A percentile compares a stretch with the other conserved stretches of the same genome.
Conservation (phyloP, 2,888 invertebrate genomes). For the Polydrusus pterygomalis region DNA sequence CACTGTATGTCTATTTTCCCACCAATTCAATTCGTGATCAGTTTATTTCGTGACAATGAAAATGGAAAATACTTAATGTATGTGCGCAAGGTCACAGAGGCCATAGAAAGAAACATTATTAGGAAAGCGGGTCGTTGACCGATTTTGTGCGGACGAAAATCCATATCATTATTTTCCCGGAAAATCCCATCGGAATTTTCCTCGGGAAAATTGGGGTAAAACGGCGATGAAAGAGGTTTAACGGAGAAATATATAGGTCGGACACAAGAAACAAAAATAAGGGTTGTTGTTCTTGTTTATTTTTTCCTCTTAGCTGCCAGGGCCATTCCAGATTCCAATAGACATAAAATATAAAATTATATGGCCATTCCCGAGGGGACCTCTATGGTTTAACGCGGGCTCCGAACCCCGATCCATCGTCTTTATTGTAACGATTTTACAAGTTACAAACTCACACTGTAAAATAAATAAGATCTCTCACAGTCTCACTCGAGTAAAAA, state of each 20-base stretch:
- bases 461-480: too few species aligned
- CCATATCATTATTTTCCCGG: conserved; percentile 41
- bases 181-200: conserved; percentile 24
- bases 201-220: conserved; percentile 20
- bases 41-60: conserved; percentile 20
- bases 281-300: neutral
- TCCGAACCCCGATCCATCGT: too few species aligned
- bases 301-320: too few species aligned
- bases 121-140: conserved; percentile 43
- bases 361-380: too few species aligned
- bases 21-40: conserved; percentile 17
- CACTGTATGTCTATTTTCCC: too few species aligned
- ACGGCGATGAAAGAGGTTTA: neutral
- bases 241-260: conserved; percentile 4
- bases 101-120: conserved; percentile 20
- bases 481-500: too few species aligned
- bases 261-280: neutral
- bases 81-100: conserved; percentile 43
- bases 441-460: too few species aligned
- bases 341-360: too few species aligned
- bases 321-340: too few species aligned
- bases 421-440: too few species aligned
- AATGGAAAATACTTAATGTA: conserved; percentile 19
- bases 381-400: too few species aligned
- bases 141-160: conserved; percentile 33